Conservation (phyloP, 1,140 invertebrate genomes). For the Oscheius sp. region DNA sequence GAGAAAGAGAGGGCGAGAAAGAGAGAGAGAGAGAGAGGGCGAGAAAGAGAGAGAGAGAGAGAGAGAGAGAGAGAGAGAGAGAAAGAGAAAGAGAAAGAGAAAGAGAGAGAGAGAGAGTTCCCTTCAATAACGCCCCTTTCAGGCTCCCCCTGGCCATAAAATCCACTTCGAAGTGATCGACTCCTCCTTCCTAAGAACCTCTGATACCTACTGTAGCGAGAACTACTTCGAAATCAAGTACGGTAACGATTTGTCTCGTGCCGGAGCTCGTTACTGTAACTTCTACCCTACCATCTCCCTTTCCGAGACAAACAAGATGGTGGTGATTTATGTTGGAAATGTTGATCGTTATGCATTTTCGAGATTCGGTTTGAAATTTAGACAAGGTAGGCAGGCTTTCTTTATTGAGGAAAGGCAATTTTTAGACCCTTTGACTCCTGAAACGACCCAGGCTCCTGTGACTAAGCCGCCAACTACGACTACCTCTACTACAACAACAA, state of each 20-base stretch:
- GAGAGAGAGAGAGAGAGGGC: too few species aligned
- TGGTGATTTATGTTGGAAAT: neutral
- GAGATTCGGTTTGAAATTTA: neutral
- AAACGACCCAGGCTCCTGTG: neutral
- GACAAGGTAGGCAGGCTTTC: neutral
- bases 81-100: too few species aligned
- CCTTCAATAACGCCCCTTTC: too few species aligned
- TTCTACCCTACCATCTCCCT: neutral
- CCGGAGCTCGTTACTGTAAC: neutral
- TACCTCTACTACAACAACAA: neutral
- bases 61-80: too few species aligned
- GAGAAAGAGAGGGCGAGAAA: too few species aligned
- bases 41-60: too few species aligned
- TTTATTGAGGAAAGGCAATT: too few species aligned
- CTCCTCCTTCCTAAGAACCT: neutral
- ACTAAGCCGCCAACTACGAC: neutral
- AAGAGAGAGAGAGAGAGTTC: too few species aligned
- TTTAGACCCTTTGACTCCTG: neutral
- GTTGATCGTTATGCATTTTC: too few species aligned
- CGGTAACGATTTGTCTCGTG: neutral
- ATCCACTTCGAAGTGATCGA: neutral
- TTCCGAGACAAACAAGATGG: neutral
- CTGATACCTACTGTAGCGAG: neutral
- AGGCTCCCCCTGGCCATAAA: neutral
- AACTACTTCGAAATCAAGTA: conserved; percentile 1